Evolutionary conservation across 1,140 invertebrate genomes (phyloP), one percentile per base, ranked within the genome.

Genomic region (Lanistes nyassanus): DNA sequence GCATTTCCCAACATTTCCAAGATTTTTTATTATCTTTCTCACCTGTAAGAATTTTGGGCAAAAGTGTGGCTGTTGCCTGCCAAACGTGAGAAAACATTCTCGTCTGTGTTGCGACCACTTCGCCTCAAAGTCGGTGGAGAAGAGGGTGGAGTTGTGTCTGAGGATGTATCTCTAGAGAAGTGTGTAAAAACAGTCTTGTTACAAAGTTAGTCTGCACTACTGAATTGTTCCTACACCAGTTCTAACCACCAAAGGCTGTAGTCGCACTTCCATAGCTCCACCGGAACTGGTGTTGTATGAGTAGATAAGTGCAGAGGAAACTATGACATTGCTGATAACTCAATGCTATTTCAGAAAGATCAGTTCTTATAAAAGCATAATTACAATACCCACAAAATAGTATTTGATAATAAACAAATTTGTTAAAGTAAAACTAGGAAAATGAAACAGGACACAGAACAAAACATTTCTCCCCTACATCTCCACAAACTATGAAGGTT

Each of bases 31-130:
- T 31, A 11, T 23, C 23, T 60, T 9, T 9, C 29, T n/a, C 56
- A 88, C 87, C 87, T 87, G 74, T 86, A 85, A 71, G 85, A 84
- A 60, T 87, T 81, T 67, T 81, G 73, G 7, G 82, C 77, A 3
- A 79, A 78, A 42, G 81, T 82, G 79, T 91, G 91, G 82, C 89
- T 92, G 53, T 92, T 91, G 36, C 93, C 93, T 19, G 93, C 94
- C 1, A 97, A 91, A 58, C 95, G 90, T 67, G 94, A 93, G 89
- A 97, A 97, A 37, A 96, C 95, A 86, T 92, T 91, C 80, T 95
- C 94, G 80, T 95, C 94, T 19, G 55, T 76, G 55, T 42, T 79
- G 23, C 82, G 73, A 4, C 64, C 60, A 21, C 73, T 77, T 53
- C 83, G 70, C 23, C 84, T 69, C 5, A 75, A 51, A 0, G 76